Percentiles rank a stretch among this genome's conserved stretches.
Conservation (phyloP, 2,888 invertebrate species). For the Drosophila recens region DNA sequence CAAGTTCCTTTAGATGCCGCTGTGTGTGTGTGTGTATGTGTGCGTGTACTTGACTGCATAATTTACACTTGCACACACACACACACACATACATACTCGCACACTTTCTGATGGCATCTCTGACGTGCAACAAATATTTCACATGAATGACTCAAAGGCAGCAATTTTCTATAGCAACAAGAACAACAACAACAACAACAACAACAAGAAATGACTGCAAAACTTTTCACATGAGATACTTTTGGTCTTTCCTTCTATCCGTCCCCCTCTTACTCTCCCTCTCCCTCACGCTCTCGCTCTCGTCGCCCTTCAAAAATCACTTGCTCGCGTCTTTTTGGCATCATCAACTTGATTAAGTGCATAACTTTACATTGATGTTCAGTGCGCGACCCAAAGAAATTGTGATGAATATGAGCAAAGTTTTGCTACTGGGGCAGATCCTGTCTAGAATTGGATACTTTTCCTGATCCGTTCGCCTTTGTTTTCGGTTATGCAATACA, state of each 20-base stretch:
- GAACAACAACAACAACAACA: slow-evolving; percentile 14
- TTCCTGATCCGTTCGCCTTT: not conserved
- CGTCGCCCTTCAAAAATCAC: not conserved
- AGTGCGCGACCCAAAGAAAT: slow-evolving; percentile 2
- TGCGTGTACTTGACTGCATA: slow-evolving; percentile 26
- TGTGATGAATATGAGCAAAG: not conserved
- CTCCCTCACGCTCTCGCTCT: not conserved
- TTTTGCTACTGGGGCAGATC: not conserved
- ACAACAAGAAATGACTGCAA: slow-evolving; percentile 30
- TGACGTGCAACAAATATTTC: slow-evolving; percentile 59
- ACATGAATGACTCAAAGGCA: slow-evolving; percentile 68
- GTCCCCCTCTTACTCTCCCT: no score
- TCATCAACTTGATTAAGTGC: slow-evolving; percentile 71
- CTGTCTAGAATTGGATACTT: not conserved
- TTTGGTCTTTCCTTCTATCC: slow-evolving; percentile 5
- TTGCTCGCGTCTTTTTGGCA: slow-evolving; percentile 32
- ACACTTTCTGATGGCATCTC: slow-evolving; percentile 25
- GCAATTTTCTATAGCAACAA: slow-evolving; percentile 39
- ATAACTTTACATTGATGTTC: slow-evolving; percentile 56
- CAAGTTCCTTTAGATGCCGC: slow-evolving; percentile 26
- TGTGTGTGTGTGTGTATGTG: slow-evolving; percentile 11
- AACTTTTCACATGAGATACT: slow-evolving; percentile 49
- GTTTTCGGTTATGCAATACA: slow-evolving; percentile 40
- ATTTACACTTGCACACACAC: slow-evolving; percentile 28
- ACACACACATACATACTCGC: slow-evolving; percentile 15